Conservation (phyloP, 1,140 invertebrate species). For the Papilio polytes region DNA sequence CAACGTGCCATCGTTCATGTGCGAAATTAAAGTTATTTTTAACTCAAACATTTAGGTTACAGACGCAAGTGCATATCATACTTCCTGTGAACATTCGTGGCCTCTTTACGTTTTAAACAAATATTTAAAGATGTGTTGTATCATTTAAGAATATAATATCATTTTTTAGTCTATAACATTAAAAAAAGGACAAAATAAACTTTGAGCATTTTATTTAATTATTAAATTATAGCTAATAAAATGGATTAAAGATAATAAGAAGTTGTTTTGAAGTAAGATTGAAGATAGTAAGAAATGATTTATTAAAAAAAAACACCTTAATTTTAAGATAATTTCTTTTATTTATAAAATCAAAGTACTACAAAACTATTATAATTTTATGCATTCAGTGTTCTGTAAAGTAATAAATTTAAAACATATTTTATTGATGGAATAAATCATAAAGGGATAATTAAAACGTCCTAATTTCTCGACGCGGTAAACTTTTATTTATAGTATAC, state of each 20-base stretch:
- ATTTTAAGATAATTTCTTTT: no score
- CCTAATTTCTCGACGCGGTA: not conserved
- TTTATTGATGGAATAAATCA: no score
- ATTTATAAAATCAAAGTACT: no score
- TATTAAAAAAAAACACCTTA: no score
- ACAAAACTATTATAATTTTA: no score
- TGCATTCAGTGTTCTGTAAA: no score
- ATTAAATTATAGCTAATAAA: no score
- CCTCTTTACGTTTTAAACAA: slow-evolving; percentile 53
- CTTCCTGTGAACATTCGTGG: slow-evolving; percentile 52
- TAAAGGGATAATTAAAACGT: not conserved
- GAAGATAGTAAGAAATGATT: no score
- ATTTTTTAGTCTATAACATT: no score
- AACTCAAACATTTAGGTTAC: slow-evolving; percentile 39
- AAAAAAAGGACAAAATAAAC: not conserved
- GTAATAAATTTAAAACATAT: no score
- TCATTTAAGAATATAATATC: not conserved
- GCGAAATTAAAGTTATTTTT: slow-evolving; percentile 43
- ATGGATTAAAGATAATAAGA: no score
- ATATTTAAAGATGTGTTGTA: slow-evolving; percentile 46
- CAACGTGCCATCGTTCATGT: slow-evolving; percentile 26
- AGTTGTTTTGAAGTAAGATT: no score
- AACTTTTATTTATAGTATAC: not conserved
- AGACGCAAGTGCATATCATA: slow-evolving; percentile 50
- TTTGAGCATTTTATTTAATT: not conserved